A percentile compares a stretch with the other conserved stretches of the same genome.
These are phyloP conservation scores for Microtus montanus DNA, from an alignment of 2,113 vertebrate genomes.

Conservation along the genomic window DNA sequence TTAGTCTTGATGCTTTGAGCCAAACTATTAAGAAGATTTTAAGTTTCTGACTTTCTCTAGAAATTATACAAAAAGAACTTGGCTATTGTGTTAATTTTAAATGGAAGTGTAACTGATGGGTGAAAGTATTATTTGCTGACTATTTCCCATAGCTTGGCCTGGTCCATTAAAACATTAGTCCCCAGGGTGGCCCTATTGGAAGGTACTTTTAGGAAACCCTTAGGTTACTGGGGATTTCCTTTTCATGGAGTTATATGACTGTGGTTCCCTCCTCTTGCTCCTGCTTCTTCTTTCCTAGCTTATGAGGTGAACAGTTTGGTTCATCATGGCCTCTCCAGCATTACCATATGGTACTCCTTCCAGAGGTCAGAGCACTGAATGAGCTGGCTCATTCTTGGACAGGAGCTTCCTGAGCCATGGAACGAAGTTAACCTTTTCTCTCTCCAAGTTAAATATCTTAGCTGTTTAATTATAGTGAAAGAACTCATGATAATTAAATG, in stretches of 20 bases:
- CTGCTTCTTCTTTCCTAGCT: neutral
- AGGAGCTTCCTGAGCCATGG: neutral
- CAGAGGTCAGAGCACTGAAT: neutral
- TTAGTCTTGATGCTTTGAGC: conserved; percentile 52
- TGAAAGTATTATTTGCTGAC: neutral
- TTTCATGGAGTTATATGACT: neutral
- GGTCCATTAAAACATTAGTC: neutral
- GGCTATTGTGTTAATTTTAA: conserved; percentile 55
- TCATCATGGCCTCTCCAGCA: no score
- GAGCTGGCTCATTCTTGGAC: neutral
- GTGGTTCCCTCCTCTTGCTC: neutral
- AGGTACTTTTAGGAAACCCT: neutral
- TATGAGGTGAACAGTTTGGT: neutral
- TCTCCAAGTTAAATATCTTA: neutral
- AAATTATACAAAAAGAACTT: conserved; percentile 19
- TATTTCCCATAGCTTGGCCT: neutral
- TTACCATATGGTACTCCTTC: no score
- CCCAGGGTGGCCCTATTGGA: neutral
- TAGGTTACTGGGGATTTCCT: neutral
- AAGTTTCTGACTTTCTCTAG: conserved; percentile 64
- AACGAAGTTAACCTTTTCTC: neutral
- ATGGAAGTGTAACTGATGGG: conserved; percentile 41
- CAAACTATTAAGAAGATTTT: neutral
- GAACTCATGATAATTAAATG: no score
- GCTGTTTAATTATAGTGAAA: neutral